Conservation (phyloP, 2,888 invertebrate species). For the Eupeodes luniger region DNA sequence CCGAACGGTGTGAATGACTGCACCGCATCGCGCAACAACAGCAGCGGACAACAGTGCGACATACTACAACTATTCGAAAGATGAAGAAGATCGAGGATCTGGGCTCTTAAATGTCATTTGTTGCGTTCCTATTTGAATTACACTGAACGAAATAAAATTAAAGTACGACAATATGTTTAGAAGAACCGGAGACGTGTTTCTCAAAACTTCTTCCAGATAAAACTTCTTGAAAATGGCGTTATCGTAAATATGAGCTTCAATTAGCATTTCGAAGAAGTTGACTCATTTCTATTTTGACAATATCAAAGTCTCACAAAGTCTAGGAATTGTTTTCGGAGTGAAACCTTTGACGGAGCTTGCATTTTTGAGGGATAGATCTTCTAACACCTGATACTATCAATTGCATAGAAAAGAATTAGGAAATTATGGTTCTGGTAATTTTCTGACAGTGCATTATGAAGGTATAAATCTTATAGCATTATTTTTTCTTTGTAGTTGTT, state of each 20-base stretch:
- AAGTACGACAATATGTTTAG: background rate
- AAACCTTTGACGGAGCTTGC: too few species aligned
- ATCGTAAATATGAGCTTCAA: too few species aligned
- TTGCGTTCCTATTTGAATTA: slow-evolving; percentile 6
- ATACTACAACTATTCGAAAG: slow-evolving; percentile 31
- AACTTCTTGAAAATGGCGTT: too few species aligned
- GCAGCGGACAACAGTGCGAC: slow-evolving; percentile 35
- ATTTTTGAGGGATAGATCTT: background rate
- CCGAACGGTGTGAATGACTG: slow-evolving; percentile 60
- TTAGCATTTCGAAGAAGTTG: too few species aligned
- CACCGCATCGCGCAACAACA: slow-evolving; percentile 18
- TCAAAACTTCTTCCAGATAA: too few species aligned
- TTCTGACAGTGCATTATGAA: background rate
- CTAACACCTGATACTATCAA: background rate
- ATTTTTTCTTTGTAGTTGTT: background rate
- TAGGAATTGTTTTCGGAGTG: too few species aligned
- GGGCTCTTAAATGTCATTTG: slow-evolving; percentile 68
- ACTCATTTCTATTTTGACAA: too few species aligned
- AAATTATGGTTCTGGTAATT: background rate
- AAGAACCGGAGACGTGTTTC: too few species aligned
- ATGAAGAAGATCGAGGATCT: slow-evolving; percentile 72
- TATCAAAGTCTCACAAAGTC: too few species aligned
- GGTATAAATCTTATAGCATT: background rate
- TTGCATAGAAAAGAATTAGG: too few species aligned
- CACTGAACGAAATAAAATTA: background rate